These are phyloP conservation scores for Lissonota sp. DNA, from an alignment of 2,888 invertebrate genomes.

Conservation along the genomic window DNA sequence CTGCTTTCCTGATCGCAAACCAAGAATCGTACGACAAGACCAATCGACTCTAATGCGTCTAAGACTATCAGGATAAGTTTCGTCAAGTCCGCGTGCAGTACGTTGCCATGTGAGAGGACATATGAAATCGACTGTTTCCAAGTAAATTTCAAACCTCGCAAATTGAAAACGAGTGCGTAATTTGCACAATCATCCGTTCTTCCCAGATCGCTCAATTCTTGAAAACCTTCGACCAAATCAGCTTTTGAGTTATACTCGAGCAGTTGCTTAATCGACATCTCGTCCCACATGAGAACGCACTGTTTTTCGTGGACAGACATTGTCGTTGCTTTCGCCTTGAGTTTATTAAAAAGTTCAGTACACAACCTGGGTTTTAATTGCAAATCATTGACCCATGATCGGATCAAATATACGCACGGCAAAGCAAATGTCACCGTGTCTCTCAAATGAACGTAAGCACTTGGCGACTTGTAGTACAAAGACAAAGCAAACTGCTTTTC, in stretches of 20 bases:
- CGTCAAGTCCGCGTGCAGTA: too few species aligned
- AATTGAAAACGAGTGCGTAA: slow-evolving; percentile 70
- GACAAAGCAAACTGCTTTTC: slow-evolving; percentile 72
- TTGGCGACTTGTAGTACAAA: slow-evolving; percentile 74
- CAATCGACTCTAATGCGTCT: slow-evolving; percentile 50
- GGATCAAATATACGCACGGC: slow-evolving; percentile 69
- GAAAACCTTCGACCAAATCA: slow-evolving; percentile 68
- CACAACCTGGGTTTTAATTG: slow-evolving; percentile 68
- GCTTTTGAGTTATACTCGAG: too few species aligned
- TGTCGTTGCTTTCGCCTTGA: slow-evolving; percentile 64
- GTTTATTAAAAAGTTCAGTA: slow-evolving; percentile 62
- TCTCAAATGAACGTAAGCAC: slow-evolving; percentile 68
- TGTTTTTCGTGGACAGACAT: slow-evolving; percentile 69
- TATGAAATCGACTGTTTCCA: slow-evolving; percentile 70
- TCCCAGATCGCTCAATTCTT: slow-evolving; percentile 69
- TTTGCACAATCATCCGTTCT: slow-evolving; percentile 60
- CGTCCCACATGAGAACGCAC: too few species aligned
- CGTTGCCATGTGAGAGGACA: too few species aligned
- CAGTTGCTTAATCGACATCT: too few species aligned
- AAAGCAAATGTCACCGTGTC: slow-evolving; percentile 68
- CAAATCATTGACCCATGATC: slow-evolving; percentile 70
- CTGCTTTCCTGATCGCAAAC: slow-evolving; percentile 67
- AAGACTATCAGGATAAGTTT: slow-evolving; percentile 52
- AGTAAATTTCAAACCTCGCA: slow-evolving; percentile 63
- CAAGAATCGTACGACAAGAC: slow-evolving; percentile 59